Percentiles rank a stretch among this genome's conserved stretches.
Conservation (phyloP, 2,113 vertebrate genomes). For the Nestor notabilis region DNA sequence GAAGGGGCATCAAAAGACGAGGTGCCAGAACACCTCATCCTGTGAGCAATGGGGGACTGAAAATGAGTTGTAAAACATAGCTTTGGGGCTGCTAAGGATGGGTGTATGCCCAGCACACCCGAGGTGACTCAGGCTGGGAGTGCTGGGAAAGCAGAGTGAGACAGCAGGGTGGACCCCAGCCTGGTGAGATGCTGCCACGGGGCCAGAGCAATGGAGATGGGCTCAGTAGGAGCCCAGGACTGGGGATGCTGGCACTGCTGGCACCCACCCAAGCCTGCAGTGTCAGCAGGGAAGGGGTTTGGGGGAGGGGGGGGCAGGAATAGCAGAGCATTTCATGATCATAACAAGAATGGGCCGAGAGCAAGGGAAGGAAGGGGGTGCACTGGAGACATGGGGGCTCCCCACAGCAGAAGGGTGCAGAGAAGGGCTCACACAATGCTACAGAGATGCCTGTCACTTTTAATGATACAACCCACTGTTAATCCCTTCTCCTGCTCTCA, state of each 20-base stretch:
- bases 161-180: background rate
- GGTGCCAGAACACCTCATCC: background rate
- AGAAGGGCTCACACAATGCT: too few relatives aligned
- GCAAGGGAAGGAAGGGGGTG: background rate
- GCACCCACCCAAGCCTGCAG: background rate
- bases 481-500: background rate
- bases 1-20: background rate
- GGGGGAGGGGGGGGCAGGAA: too few relatives aligned
- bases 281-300: background rate
- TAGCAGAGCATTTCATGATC: background rate
- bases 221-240: background rate
- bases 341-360: background rate
- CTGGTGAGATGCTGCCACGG: background rate
- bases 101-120: slow-evolving; percentile 22
- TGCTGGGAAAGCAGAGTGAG: background rate
- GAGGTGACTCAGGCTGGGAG: slow-evolving; percentile 50
- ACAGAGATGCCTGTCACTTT: fast-evolving
- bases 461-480: fast-evolving
- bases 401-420: fast-evolving
- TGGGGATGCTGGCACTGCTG: fast-evolving
- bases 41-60: fast-evolving
- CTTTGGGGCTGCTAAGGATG: background rate
- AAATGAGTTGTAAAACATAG: fast-evolving
- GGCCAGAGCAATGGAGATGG: background rate
- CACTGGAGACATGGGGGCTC: background rate